Evolutionary conservation across 2,797 vertebrate genomes (phyloP), one percentile per base, ranked within the genome.

Genomic region (Heterohyrax brucei): DNA sequence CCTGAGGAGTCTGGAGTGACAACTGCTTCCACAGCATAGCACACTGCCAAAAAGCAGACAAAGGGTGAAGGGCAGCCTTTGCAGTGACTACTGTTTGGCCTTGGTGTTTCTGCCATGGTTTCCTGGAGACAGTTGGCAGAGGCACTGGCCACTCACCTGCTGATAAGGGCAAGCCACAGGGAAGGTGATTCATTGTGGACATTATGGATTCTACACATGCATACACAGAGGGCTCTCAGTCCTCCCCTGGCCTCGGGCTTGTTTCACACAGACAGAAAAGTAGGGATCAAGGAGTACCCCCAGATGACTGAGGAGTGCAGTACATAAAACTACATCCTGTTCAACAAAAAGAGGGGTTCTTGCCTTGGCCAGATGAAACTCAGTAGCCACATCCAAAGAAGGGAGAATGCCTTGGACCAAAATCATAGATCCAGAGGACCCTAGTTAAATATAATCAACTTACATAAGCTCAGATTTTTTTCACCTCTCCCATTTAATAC

Each of bases 361-460:
- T 24, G 7, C 62, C 16, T 61, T 26, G 64, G 73, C 64, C 83
- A 72, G 26, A 48, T 75, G 50, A 85, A 68, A 68, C 12, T 88
- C 75, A 68, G 56, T 2, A 56, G 48, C 83, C 76, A 68, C 21
- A 73, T 91, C 61, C 22, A 95, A 91, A 68, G 48, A 48, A 77
- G 24, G 7, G 18, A 59, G n/a, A 82, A 28, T 28, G 70, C 4
- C 30, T 26, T 66, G 48, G 44, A 10, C 79, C 64, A 53, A 44
- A 93, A 91, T n/a, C 26, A 56, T 10, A 81, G 81, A 48, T 72
- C n/a, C 30, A 56, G 39, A 21, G 30, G 61, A 75, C 48, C 22
- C 21, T 89, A 75, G 18, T 95, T 90, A 90, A 87, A 90, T 70
- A 90, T 5, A 73, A 48, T 66, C 68, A 66, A n/a, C 21, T 44